Evolutionary conservation across 2,888 invertebrate species (phyloP).

Genomic region (Noctua comes): DNA sequence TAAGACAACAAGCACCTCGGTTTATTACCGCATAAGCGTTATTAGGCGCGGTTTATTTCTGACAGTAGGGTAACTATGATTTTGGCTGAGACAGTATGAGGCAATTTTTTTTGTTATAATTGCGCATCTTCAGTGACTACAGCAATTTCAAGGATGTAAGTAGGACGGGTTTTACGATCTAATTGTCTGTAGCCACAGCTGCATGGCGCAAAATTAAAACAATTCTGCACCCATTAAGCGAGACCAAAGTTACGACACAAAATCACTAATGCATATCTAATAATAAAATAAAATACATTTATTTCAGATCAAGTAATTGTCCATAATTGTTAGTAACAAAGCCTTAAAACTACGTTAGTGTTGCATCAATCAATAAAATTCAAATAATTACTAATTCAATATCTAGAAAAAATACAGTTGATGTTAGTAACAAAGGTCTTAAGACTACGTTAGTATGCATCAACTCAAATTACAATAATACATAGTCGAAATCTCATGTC

Average conservation of each 20-base stretch:
- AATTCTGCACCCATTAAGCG: neutral
- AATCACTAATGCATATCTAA: neutral
- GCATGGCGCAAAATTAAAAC: neutral
- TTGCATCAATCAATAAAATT: no score
- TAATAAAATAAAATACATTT: no score
- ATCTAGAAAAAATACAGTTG: no score
- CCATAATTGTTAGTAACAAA: no score
- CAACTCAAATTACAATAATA: no score
- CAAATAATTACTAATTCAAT: no score
- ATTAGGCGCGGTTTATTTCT: constrained; percentile 54
- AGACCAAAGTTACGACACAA: neutral
- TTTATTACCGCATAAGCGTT: constrained; percentile 65
- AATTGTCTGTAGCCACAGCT: neutral
- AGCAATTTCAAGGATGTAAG: neutral
- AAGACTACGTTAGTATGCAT: no score
- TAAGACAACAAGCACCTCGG: constrained; percentile 69
- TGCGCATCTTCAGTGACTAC: neutral
- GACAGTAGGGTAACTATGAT: constrained; percentile 13
- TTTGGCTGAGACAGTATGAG: neutral
- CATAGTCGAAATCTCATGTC: no score
- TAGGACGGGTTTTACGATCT: neutral
- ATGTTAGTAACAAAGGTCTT: no score
- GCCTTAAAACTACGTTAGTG: no score
- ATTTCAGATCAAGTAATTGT: no score
- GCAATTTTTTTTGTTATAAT: no score